phyloP scores from a whole-genome alignment of 2,113 vertebrate genomes.

The Campylorhamphus procurvoides region DNA sequence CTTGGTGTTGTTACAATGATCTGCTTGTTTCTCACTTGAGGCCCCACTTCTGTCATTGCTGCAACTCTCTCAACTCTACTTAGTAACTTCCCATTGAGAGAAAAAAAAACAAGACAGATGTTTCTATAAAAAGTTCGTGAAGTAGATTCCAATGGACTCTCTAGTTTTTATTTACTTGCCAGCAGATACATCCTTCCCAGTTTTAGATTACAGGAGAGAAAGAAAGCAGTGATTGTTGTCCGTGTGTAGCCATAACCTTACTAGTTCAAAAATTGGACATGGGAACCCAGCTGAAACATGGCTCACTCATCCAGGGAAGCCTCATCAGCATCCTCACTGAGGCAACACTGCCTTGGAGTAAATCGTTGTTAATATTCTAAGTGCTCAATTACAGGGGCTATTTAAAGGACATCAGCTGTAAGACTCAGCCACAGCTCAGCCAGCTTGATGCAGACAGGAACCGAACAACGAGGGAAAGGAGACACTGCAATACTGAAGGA shows the following conservation, averaged over 20 bases:
- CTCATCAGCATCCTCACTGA: constrained; percentile 10
- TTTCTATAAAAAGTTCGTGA: not conserved
- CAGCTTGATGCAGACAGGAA: not conserved
- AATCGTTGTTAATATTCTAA: not conserved
- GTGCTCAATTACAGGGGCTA: not conserved
- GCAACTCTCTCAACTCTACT: not conserved
- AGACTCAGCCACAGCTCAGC: not conserved
- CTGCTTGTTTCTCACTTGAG: not conserved
- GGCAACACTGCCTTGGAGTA: not conserved
- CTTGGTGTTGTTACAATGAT: not conserved
- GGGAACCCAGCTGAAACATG: not conserved
- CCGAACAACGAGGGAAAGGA: not conserved
- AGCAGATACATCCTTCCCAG: not conserved
- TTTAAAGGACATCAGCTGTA: constrained; percentile 1
- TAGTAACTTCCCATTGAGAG: not conserved
- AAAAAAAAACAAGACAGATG: not conserved
- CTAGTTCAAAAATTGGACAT: not conserved
- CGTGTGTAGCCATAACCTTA: not conserved
- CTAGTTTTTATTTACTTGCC: not conserved
- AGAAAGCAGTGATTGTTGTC: not conserved
- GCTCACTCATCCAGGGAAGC: not conserved
- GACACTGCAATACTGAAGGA: not conserved
- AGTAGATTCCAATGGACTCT: not conserved
- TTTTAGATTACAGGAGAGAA: constrained; percentile 10
- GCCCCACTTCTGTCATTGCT: not conserved